Percentiles rank a stretch among this genome's conserved stretches.
Conservation (phyloP, 2,888 invertebrate genomes). For the Pachydiplax longipennis region DNA sequence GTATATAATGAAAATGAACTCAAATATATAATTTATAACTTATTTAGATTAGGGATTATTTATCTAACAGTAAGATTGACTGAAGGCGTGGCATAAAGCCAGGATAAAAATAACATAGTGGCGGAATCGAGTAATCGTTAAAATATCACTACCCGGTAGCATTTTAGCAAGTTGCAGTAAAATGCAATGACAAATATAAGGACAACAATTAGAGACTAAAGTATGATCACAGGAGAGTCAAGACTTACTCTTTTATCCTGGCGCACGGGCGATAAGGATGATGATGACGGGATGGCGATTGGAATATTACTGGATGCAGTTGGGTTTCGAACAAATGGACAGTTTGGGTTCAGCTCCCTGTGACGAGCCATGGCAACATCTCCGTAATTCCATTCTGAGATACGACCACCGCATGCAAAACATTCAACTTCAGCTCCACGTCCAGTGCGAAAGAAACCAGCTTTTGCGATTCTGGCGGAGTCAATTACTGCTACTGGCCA, state of each 20-base stretch:
- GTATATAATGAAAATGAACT: no score
- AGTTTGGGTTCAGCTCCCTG: constrained; percentile 70
- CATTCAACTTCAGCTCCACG: constrained; percentile 77
- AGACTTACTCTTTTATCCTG: background rate
- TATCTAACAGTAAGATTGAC: no score
- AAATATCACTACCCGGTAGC: no score
- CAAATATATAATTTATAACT: no score
- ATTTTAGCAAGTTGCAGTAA: no score
- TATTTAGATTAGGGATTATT: no score
- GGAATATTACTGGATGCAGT: constrained; percentile 74
- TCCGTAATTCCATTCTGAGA: constrained; percentile 78
- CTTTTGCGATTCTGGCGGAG: constrained; percentile 72
- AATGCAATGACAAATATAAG: no score
- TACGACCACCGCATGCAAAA: constrained; percentile 74
- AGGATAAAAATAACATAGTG: no score
- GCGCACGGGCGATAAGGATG: background rate
- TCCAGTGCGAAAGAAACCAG: constrained; percentile 80
- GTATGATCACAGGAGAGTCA: background rate
- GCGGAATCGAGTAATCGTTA: no score
- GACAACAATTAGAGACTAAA: no score
- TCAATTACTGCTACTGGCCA: constrained; percentile 78
- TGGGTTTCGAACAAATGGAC: constrained; percentile 75
- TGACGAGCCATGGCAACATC: constrained; percentile 77
- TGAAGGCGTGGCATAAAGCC: no score
- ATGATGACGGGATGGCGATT: constrained; percentile 54